phyloP scores from a whole-genome alignment of 2,888 invertebrate species.

The Torymus auratus region DNA sequence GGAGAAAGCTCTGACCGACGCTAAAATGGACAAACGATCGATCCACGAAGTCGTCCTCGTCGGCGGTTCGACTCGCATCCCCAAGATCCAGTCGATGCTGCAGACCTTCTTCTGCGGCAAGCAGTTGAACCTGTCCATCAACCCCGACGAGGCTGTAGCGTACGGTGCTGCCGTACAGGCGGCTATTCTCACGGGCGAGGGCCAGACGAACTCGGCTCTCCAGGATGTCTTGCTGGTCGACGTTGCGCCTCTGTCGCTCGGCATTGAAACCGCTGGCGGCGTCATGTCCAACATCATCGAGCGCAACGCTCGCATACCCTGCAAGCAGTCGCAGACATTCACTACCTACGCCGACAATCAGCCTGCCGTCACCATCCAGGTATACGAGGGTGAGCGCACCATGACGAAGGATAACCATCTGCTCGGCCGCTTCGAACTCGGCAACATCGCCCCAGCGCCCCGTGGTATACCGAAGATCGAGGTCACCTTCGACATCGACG shows the following conservation, averaged over 20 bases:
- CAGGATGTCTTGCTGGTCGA: constrained; percentile 86
- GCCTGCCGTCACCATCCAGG: constrained; percentile 79
- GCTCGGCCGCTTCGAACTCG: constrained; percentile 82
- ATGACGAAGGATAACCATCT: constrained; percentile 89
- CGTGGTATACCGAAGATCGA: constrained; percentile 84
- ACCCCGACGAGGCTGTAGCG: constrained; percentile 95
- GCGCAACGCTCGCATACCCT: constrained; percentile 79
- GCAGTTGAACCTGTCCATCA: constrained; percentile 92
- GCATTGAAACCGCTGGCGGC: constrained; percentile 89
- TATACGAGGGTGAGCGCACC: constrained; percentile 85
- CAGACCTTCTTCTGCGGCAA: constrained; percentile 89
- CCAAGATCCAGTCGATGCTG: constrained; percentile 86
- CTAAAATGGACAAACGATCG: constrained; percentile 86
- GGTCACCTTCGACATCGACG: constrained; percentile 86
- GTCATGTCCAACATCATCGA: constrained; percentile 84
- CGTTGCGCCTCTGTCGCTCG: constrained; percentile 83
- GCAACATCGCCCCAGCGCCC: constrained; percentile 85
- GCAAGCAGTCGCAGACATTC: constrained; percentile 80
- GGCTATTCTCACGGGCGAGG: constrained; percentile 87
- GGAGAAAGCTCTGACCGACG: constrained; percentile 87
- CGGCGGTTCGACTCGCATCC: constrained; percentile 89
- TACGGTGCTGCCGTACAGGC: constrained; percentile 97
- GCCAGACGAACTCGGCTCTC: constrained; percentile 79
- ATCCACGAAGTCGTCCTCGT: constrained; percentile 90
- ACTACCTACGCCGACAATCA: constrained; percentile 85